Base-by-base conservation (phyloP, 2,888 invertebrate genomes). In the Acleris cristana region DNA sequence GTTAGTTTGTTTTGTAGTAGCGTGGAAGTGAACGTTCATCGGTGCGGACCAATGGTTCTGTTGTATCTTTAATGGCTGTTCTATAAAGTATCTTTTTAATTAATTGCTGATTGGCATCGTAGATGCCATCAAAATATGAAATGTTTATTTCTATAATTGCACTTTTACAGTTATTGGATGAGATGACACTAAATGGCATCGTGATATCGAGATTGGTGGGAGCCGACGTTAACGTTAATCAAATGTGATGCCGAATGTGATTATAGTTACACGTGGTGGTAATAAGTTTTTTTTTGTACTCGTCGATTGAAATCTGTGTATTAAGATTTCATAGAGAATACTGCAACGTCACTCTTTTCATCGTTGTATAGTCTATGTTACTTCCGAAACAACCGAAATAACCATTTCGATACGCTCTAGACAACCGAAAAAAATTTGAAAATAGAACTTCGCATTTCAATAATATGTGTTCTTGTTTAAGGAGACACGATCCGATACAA, bases 1-100 rank as follows among this genome's bases (percentile, higher is more conserved):
- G 18, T 48, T 51, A 56, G 16, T 34, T n/a, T 56, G 19, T 48
- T 55, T 18, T 48, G 18, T 18, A 57, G 54, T 63, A 58, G 40
- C 49, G 23, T 54, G 12, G 52, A 58, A 45, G 23, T 45, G 34
- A 62, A 57, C 51, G 66, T 62, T 52, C 79, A 81, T 45, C 78
- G 80, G 78, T 83, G 78, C 84, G 83, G 75, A 81, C 77, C 83
- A 74, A 67, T 76, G 79, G 71, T 71, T 72, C 64, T 60, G 63
- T 70, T 65, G 73, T 71, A 73, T 73, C 70, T 74, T 71, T 72
- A 76, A 77, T 75, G 70, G 73, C 70, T 70, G 64, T 73, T 65
- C 64, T 72, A 70, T 69, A 65, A 65, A 26, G 57, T 57, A 70
- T 80, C 74, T 69, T 60, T 75, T 72, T 77, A 79, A 79, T 78